Evolutionary conservation across 2,888 invertebrate species (phyloP), one percentile per base, ranked within the genome.

Genomic region (Sphecodes monilicornis): DNA sequence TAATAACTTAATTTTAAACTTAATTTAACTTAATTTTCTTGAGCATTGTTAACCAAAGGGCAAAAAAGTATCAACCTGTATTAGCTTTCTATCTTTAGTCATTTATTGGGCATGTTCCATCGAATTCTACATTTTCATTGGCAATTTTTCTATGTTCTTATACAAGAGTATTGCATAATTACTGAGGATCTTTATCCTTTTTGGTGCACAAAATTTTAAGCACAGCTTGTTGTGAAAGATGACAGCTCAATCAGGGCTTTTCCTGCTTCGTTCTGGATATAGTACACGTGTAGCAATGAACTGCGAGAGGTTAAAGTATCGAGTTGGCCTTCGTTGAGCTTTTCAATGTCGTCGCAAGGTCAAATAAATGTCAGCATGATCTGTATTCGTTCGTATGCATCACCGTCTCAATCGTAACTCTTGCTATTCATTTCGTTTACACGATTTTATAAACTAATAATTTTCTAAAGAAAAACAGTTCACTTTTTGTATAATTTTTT

Each of bases 281-380:
- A 50, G 50, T 22, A 50, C 22, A 50, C 50, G 50, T 50, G 8
- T 50, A 29, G 64, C 73, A 39, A 74, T 73, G 39, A 78, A 78
- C 60, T 43, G 43, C 57, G 43, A 18, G 39, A 32, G 39, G 8
- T 1, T 16, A 46, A 66, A 16, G 66, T 26, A 26, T 77, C 64
- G 80, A 75, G 85, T 86, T 86, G 77, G 76, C 78, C 26, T 26
- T 57, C 57, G 57, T 26, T 26, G 57, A n/a, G 57, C 57, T 57
- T 57, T 13, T 50, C 57, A 57, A 57, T 57, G 57, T 26, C 57
- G 57, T 13, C n/a, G 26, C 57, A 57, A 57, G 57, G 57, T 57
- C 57, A 26, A 26, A 26, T 26, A 57, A 57, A 57, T 57, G 57
- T 57, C 57, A 57, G 26, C 57, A 57, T 57, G 57, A 57, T 13